Base-by-base conservation (phyloP, 1,140 invertebrate genomes). In the Eumaeus atala region DNA sequence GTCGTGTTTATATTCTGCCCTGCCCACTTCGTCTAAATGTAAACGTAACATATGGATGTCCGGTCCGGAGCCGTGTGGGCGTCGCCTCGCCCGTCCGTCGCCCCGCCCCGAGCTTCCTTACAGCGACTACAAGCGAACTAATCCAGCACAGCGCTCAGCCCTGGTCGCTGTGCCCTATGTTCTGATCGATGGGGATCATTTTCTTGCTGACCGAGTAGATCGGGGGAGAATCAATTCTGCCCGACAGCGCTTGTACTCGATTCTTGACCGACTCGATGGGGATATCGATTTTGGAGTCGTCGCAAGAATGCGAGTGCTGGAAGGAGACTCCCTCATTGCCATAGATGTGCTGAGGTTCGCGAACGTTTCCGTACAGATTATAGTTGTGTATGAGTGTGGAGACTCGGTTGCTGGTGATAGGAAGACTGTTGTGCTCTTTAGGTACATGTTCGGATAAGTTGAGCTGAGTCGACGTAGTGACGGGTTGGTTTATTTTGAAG, bases 381-480 rank as follows among this genome's bases (percentile, higher is more conserved):
- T 88, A 88, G 40, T 86, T 88, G 51, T 88, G 86, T 37, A 88
- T 88, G 4, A 88, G 67, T 0, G 87, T 77, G 0, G 87, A 88
- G 0, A 88, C 87, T 17, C 87, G 59, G 51, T 88, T 88, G 0
- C 84, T 72, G 0, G 84, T 74, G 6, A 69, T 65, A 0, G 87
- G 85, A 3, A 88, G 70, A 56, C 85, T 87, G 55, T 70, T 83
- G 63, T 83, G 84, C 55, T 88, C 85, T 52, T 77, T 81, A 3
- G 70, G 63, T 1, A 55, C 34, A 51, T 70, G 57, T 8, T 72
- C 68, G 18, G 62, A 54, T 33, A 64, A 16, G 34, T 55, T 68
- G 1, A 66, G 17, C 18, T 69, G 62, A n/a, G 71, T 74, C 9
- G 58, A 54, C n/a, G 72, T 74, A 17, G 84, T 88, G 7, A 88